phyloP scores from a whole-genome alignment of 2,888 invertebrate genomes.

The Eulithis prunata region DNA sequence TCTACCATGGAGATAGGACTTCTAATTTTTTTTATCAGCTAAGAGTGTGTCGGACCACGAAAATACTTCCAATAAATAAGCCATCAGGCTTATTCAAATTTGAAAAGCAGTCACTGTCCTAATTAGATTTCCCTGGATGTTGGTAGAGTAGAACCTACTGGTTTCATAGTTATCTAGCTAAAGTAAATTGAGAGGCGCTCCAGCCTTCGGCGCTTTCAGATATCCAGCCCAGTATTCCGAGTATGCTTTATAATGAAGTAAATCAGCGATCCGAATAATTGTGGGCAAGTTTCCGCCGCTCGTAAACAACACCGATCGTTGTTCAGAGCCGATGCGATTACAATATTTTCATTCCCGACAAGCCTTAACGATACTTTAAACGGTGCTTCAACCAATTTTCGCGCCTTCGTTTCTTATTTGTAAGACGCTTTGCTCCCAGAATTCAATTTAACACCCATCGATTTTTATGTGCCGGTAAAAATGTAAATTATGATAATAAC shows the following conservation, averaged over 20 bases:
- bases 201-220: conserved; percentile 41
- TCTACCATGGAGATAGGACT: too few species aligned
- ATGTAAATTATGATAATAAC: conserved; percentile 75
- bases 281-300: conserved; percentile 62
- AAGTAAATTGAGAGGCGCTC: conserved; percentile 37
- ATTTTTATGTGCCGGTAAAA: conserved; percentile 69
- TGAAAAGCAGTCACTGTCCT: too few species aligned
- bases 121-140: too few species aligned
- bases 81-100: too few species aligned
- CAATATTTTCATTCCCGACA: conserved; percentile 75
- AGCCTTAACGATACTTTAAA: conserved; percentile 81
- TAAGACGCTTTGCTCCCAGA: conserved; percentile 63
- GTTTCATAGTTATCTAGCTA: conserved; percentile 1
- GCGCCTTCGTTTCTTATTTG: conserved; percentile 79
- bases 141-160: too few species aligned
- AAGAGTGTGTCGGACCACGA: too few species aligned
- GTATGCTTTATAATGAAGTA: conserved; percentile 59
- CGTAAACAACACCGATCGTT: conserved; percentile 68
- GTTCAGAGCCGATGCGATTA: conserved; percentile 58
- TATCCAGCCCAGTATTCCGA: conserved; percentile 53
- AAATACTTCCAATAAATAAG: too few species aligned
- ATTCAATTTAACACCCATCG: conserved; percentile 83
- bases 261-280: conserved; percentile 58
- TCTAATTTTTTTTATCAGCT: too few species aligned
- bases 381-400: conserved; percentile 76